Percentiles rank a stretch among this genome's conserved stretches.
Evolutionary conservation across 1,140 invertebrate species (phyloP).

Genomic region (Tetragonula clypearis): DNA sequence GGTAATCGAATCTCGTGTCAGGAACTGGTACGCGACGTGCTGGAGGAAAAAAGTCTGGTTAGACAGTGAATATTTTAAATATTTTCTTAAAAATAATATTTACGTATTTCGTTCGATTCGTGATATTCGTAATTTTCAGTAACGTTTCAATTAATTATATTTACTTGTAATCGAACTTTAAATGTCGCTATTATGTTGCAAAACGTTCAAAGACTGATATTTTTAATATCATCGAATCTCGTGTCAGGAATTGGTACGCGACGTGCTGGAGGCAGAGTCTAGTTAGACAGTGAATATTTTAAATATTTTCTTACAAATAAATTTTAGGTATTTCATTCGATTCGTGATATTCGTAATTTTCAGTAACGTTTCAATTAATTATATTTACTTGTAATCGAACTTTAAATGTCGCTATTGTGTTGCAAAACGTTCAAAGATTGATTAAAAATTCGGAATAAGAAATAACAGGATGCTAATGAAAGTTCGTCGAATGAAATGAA

Average conservation of each 20-base stretch:
- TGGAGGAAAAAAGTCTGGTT: constrained; percentile 79
- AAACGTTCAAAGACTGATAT: no score
- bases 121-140: no score
- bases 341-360: no score
- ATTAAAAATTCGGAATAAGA: neutral
- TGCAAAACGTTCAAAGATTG: no score
- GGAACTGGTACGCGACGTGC: constrained; percentile 99
- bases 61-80: neutral
- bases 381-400: no score
- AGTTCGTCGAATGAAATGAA: neutral
- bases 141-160: no score
- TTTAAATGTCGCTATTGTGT: no score
- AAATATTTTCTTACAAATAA: constrained; percentile 52
- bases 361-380: no score
- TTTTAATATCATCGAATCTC: constrained; percentile 96
- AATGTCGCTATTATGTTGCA: no score
- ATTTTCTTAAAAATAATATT: constrained; percentile 50
- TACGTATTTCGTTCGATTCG: neutral
- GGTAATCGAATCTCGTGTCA: constrained; percentile 95
- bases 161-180: no score
- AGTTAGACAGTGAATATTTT: constrained; percentile 3
- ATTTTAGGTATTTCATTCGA: neutral
- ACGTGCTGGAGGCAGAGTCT: constrained; percentile 86
- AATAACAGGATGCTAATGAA: neutral
- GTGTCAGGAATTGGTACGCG: constrained; percentile 98